Evolutionary conservation across 2,113 vertebrate genomes (phyloP), one percentile per base, ranked within the genome.

Genomic region (Centropus unirufus): DNA sequence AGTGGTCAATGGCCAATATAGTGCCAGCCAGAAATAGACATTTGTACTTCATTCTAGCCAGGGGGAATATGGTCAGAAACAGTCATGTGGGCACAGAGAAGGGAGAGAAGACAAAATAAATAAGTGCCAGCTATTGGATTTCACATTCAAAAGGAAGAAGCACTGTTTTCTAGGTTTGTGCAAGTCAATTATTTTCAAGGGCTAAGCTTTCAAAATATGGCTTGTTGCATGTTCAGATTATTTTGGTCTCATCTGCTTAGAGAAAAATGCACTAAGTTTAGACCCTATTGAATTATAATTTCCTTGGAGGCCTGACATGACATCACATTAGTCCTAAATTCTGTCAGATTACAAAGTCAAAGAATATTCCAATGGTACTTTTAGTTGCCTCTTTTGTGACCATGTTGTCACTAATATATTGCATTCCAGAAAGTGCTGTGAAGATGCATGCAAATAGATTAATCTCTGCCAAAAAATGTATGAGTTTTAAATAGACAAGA

Each of bases 81-180:
- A n/a, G 29, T n/a, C 24, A 69, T 22, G 62, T 42, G 76, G 24
- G 11, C 42, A 36, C 17, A n/a, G 29, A 34, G 7, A 14, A 63
- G 90, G 14, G n/a, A 63, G 36, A 39, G 44, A 76, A 2, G 5
- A 4, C 76, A 73, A 94, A 75, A 64, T n/a, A 68, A 55, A 11
- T 11, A 51, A 73, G 1, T 14, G 13, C 5, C 36, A 23, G 1
- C 3, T 23, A 44, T 8, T 4, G 79, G 3, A 2, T 75, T 8
- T 72, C 22, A 40, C 21, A 1, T 44, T 85, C 36, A 85, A 27
- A 3, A 58, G 30, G 5, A 68, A 3, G 36, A 76, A 66, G 9
- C 18, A 11, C 8, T 21, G 1, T 39, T 93, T 51, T 54, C 62
- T 74, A n/a, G 16, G 8, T 52, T 72, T 78, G 47, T 15, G 19